Conservation (phyloP, 2,113 vertebrate species). For the Thunnus thynnus region DNA sequence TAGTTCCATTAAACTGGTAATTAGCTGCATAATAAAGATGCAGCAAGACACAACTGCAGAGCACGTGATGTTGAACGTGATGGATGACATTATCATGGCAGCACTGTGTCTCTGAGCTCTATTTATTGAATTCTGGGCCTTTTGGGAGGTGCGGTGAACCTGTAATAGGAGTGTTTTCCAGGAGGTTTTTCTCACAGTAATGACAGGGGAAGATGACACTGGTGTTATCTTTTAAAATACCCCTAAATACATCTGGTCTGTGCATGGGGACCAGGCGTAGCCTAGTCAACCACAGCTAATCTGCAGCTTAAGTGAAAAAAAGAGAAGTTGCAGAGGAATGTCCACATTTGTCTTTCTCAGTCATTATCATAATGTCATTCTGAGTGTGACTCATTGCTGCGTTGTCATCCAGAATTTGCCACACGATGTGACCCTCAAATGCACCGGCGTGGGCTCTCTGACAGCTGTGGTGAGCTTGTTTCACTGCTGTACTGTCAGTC, state of each 20-base stretch:
- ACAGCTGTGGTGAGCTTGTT: conserved; percentile 59
- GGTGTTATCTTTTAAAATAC: conserved; percentile 21
- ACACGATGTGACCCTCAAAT: conserved; percentile 50
- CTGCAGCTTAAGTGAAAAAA: conserved; percentile 33
- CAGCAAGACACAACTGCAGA: conserved; percentile 21
- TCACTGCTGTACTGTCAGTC: conserved; percentile 19
- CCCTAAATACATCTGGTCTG: conserved; percentile 2
- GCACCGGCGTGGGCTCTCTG: conserved; percentile 14
- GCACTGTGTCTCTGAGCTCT: not conserved
- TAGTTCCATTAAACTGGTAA: conserved; percentile 20
- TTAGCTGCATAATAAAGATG: conserved; percentile 40
- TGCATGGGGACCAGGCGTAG: conserved; percentile 1
- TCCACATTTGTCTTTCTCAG: conserved; percentile 54
- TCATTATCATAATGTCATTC: conserved; percentile 44
- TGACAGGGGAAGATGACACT: conserved; percentile 13
- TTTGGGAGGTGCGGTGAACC: not conserved
- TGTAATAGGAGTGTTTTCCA: not conserved
- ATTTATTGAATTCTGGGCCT: not conserved
- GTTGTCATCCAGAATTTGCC: conserved; percentile 48
- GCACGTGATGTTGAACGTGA: conserved; percentile 36
- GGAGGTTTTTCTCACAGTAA: not conserved
- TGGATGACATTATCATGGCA: conserved; percentile 3
- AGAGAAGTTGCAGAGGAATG: not conserved
- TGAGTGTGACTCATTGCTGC: conserved; percentile 46
- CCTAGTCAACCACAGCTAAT: conserved; percentile 31